Evolutionary conservation across 2,113 vertebrate species (phyloP).

Genomic region (Mandrillus leucophaeus): DNA sequence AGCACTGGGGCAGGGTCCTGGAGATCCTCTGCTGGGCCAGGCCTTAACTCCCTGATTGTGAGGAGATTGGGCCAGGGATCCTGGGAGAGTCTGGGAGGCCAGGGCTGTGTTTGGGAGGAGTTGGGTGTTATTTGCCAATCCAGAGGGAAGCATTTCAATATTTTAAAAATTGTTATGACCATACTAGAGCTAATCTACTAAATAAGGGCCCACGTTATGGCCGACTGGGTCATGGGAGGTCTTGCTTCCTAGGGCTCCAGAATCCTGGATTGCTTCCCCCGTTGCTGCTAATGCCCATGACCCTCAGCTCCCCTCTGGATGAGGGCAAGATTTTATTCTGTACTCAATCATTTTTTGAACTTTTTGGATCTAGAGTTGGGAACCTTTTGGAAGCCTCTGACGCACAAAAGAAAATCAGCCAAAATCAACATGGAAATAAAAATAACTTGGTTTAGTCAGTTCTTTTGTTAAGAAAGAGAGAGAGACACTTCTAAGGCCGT

Average conservation of each 20-base stretch:
- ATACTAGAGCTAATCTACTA: neutral
- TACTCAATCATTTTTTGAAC: neutral
- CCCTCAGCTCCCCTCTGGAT: neutral
- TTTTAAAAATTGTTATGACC: neutral
- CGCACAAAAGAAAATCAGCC: conserved; percentile 42
- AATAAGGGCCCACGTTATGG: neutral
- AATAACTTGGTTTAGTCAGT: neutral
- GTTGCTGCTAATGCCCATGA: neutral
- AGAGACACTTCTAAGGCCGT: neutral
- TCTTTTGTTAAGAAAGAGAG: conserved; percentile 1
- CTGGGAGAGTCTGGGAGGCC: neutral
- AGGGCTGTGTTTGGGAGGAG: neutral
- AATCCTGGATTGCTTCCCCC: neutral
- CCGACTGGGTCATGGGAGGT: rapidly evolving
- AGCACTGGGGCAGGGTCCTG: neutral
- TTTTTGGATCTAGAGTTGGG: conserved; percentile 33
- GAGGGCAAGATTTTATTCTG: conserved; percentile 16
- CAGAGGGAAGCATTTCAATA: neutral
- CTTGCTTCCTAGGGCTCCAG: neutral
- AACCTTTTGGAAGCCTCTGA: conserved; percentile 51
- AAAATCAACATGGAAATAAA: conserved; percentile 56
- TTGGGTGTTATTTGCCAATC: neutral
- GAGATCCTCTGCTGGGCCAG: neutral
- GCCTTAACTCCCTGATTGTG: neutral
- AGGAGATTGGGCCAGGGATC: neutral